Percentiles rank a stretch among this genome's conserved stretches.
Evolutionary conservation across 1,140 invertebrate genomes (phyloP).

Genomic region (Euura lappo): DNA sequence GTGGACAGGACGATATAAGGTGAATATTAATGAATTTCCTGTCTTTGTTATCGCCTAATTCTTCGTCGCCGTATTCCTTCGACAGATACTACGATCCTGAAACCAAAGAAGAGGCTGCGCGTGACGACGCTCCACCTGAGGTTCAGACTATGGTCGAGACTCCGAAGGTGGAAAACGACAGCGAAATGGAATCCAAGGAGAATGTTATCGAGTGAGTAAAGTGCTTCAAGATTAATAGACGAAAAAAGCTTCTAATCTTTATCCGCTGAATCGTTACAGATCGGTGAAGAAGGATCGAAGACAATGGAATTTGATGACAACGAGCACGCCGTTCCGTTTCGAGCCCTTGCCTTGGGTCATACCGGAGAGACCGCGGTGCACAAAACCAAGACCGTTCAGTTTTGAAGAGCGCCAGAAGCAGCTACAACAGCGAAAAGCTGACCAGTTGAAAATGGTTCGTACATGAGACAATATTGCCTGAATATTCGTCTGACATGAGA

Average conservation of each 20-base stretch:
- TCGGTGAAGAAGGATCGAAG: neutral
- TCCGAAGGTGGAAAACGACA: no score
- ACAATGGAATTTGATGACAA: no score
- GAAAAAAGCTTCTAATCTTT: neutral
- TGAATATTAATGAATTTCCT: no score
- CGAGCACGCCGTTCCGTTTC: no score
- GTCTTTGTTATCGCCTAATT: no score
- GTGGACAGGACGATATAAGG: no score
- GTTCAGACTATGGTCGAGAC: neutral
- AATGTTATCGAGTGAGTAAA: neutral
- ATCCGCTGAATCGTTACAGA: neutral
- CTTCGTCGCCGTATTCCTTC: no score
- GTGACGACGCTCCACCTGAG: neutral
- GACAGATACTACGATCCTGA: neutral
- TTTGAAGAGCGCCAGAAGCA: constrained; percentile 25
- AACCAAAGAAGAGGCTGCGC: constrained; percentile 6
- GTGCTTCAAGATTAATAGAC: no score
- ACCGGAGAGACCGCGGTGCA: neutral
- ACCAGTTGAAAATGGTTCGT: constrained; percentile 17
- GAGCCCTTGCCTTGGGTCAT: no score
- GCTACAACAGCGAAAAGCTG: constrained; percentile 9
- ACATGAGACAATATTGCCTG: no score
- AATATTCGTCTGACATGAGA: neutral
- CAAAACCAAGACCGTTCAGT: constrained; percentile 20
- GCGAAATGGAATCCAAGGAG: neutral